Base-by-base conservation (phyloP, 2,113 vertebrate species). In the Percina caprodes region DNA sequence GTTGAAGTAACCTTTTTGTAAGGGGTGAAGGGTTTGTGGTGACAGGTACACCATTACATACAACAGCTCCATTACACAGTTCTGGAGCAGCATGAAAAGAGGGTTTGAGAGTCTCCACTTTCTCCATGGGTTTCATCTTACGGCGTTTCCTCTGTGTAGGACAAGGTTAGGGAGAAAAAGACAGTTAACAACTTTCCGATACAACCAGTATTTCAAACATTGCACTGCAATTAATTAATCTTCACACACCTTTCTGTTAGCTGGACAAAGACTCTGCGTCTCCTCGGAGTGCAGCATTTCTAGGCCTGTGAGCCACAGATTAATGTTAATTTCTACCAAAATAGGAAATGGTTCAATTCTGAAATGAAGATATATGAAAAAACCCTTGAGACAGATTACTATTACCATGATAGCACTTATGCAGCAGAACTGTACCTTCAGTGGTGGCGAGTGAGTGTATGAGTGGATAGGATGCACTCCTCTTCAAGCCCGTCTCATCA, bases 381-480 rank as follows among this genome's bases (percentile, higher is more conserved):
- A 61, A 68, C 23, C 1, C 18, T 30, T 42, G 1, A 45, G 56
- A 46, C 51, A 30, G 7, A 61, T 58, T 13, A 46, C 49, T 23
- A 55, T 59, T 23, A 45, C 18, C 6, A 2, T 21, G n/a, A 66
- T 30, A 11, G n/a, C 21, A 54, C 52, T 69, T 6, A 6, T 24
- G n/a, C 19, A 26, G 21, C 13, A 21, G 13, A 19, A 5, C 55
- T 79, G 26, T 94, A 97, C 98, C 97, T 96, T 97, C 96, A 92
- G 94, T 89, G 65, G 93, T 88, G 86, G 93, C 92, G 49, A 97
- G 93, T 82, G 97, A 97, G 87, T 96, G 95, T 75, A 99, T 95
- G 73, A 98, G 95, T 1, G 98, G 98, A 84, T 96, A 97, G 46
- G 98, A 98, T 2, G 96, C 97, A 89, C 97, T 96, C 91, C 97